These are phyloP conservation scores for Rhyacophila brunnea DNA, from an alignment of 1,140 invertebrate genomes.

Conservation along the genomic window DNA sequence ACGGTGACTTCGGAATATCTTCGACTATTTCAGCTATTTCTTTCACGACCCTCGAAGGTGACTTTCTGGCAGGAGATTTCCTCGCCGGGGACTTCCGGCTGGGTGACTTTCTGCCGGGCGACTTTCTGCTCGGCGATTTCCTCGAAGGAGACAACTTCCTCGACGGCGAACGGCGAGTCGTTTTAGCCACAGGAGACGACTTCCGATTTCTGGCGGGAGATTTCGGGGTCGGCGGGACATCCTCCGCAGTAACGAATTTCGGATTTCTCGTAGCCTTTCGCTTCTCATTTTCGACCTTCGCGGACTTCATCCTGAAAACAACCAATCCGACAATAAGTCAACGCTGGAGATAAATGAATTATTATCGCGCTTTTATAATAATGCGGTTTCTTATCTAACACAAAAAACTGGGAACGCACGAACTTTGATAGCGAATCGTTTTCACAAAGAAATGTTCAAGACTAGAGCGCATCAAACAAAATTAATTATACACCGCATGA, in stretches of 20 bases:
- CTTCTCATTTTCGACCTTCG: constrained; percentile 12
- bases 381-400: background rate
- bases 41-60: constrained; percentile 7
- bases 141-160: constrained; percentile 21
- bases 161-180: constrained; percentile 17
- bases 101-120: constrained; percentile 22
- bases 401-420: background rate
- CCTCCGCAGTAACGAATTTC: constrained; percentile 1
- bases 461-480: background rate
- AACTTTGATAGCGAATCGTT: background rate
- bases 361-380: background rate
- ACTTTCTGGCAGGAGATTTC: constrained; percentile 29
- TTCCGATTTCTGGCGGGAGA: constrained; percentile 8
- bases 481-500: too few species aligned
- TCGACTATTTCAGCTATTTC: constrained; percentile 1
- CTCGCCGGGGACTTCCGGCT: constrained; percentile 23
- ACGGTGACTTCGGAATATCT: constrained; percentile 6
- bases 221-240: constrained; percentile 25
- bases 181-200: background rate
- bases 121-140: constrained; percentile 16
- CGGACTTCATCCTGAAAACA: constrained; percentile 23
- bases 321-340: background rate
- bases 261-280: constrained; percentile 3
- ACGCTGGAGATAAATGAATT: background rate
- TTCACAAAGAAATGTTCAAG: background rate